phyloP scores from a whole-genome alignment of 1,140 invertebrate species.

The Bombus confusus region DNA sequence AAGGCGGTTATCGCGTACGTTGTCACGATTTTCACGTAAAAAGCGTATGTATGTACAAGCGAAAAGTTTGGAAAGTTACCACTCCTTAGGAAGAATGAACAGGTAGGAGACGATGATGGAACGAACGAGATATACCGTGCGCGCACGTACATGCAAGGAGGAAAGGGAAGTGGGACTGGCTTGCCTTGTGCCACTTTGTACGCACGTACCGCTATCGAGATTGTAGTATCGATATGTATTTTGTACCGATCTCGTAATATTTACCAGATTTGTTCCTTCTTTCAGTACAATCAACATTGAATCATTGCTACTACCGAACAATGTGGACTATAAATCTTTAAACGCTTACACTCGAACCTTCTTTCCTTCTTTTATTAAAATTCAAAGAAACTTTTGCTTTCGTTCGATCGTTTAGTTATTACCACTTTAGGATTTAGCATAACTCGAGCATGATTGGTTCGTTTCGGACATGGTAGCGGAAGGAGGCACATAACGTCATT shows the following conservation, averaged over 20 bases:
- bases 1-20: accelerated
- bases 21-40: not conserved
- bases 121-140: conserved; percentile 16
- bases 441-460: too few relatives aligned
- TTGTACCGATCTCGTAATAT: conserved; percentile 37
- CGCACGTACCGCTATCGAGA: conserved; percentile 43
- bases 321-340: not conserved
- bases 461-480: not conserved
- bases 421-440: too few relatives aligned
- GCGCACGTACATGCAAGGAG: conserved; percentile 26
- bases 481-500: not conserved
- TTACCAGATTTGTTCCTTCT: conserved; percentile 33
- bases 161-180: conserved; percentile 59
- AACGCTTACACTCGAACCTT: not conserved
- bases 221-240: conserved; percentile 43
- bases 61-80: conserved; percentile 55
- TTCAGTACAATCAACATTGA: not conserved
- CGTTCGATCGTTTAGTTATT: not conserved
- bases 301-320: not conserved
- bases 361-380: too few relatives aligned
- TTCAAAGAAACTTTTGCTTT: not conserved
- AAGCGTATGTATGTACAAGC: not conserved
- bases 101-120: conserved; percentile 31
- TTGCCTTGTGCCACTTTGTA: conserved; percentile 62
- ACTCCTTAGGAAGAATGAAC: conserved; percentile 37